Conservation (phyloP, 2,888 invertebrate genomes). For the Balanococcus diminutus region DNA sequence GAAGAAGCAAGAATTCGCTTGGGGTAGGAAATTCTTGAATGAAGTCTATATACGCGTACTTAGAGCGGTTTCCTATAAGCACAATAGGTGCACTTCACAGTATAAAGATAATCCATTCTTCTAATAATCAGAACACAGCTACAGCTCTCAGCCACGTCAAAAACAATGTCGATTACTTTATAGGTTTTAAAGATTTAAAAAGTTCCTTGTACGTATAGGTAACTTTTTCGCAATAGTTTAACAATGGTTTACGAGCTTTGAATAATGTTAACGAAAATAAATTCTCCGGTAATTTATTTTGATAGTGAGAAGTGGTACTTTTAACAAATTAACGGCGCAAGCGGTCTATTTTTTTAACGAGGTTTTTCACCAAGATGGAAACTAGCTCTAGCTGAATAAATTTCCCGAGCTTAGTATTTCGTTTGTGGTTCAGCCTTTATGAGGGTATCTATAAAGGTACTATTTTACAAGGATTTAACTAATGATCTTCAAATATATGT, state of each 20-base stretch:
- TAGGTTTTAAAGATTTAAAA: not conserved
- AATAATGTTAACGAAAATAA: not conserved
- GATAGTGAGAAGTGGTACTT: conserved; percentile 2
- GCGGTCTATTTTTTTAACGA: not conserved
- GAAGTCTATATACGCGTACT: no score
- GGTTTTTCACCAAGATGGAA: not conserved
- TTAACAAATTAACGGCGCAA: not conserved
- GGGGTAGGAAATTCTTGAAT: not conserved
- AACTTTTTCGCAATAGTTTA: not conserved
- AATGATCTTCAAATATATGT: not conserved
- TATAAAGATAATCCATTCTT: not conserved
- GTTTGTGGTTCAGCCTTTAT: not conserved
- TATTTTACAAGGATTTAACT: conserved; percentile 19
- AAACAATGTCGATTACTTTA: conserved; percentile 5
- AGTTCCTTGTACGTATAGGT: not conserved
- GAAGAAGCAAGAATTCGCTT: not conserved
- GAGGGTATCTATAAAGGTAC: not conserved
- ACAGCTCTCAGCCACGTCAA: not conserved
- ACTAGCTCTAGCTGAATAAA: not conserved
- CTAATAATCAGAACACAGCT: not conserved
- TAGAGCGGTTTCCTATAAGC: not conserved
- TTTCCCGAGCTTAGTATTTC: not conserved
- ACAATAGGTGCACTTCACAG: not conserved
- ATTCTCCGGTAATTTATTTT: conserved; percentile 2
- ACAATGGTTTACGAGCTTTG: not conserved